phyloP scores from a whole-genome alignment of 2,113 vertebrate species.

The Felis catus region F.catus_Fca126_mat1.0 CM031415.1:203928001-203928500 shows the following conservation, averaged over 20 bases:
- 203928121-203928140: not conserved
- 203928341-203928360: not conserved
- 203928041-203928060: not conserved
- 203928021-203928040: conserved; percentile 15
- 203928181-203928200: not conserved
- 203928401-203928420: not conserved
- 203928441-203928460: conserved; percentile 51
- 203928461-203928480: not conserved
- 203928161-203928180: conserved; percentile 3
- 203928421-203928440: not conserved
- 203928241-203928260: not conserved
- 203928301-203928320: not conserved
- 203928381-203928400: not conserved
- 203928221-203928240: not conserved
- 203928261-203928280: not conserved
- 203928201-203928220: not conserved
- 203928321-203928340: not conserved
- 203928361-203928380: not conserved
- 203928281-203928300: not conserved
- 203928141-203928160: not conserved
- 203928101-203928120: not conserved
- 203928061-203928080: not conserved
- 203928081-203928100: not conserved
- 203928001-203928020: not conserved
- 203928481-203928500: not conserved